Conservation (phyloP, 2,113 vertebrate species). For the Nycticorax nycticorax region DNA sequence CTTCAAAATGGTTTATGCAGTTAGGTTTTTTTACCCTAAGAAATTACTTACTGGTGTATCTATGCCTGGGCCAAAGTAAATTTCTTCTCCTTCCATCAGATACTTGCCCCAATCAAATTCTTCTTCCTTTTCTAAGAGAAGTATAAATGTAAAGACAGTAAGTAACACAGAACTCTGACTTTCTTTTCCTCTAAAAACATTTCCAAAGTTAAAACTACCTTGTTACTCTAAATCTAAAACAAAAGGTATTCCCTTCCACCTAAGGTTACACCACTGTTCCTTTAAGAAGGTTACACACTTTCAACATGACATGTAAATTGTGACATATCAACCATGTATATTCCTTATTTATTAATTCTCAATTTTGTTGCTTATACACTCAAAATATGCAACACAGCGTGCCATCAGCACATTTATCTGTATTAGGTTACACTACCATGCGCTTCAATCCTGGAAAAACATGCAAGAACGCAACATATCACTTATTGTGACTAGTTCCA, state of each 20-base stretch:
- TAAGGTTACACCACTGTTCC: background rate
- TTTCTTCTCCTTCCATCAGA: constrained; percentile 91
- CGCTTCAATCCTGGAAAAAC: background rate
- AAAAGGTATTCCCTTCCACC: background rate
- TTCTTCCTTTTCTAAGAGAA: constrained; percentile 83
- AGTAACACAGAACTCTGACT: background rate
- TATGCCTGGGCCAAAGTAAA: constrained; percentile 79
- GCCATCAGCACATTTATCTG: background rate
- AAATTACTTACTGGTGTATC: constrained; percentile 89
- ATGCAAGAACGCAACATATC: constrained; percentile 25
- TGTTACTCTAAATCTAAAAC: background rate
- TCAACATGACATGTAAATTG: background rate
- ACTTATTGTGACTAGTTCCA: background rate
- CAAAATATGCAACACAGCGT: background rate
- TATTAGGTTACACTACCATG: background rate
- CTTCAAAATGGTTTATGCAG: background rate
- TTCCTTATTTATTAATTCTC: background rate
- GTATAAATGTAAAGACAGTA: constrained; percentile 6
- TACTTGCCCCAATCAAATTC: constrained; percentile 94
- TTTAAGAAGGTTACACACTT: background rate
- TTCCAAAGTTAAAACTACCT: background rate
- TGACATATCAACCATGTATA: rapidly evolving
- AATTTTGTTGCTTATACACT: background rate
- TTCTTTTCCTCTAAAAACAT: background rate
- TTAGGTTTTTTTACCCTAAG: background rate